These are phyloP conservation scores for Ostrea edulis DNA, from an alignment of 1,140 invertebrate species.

Conservation along the genomic window DNA sequence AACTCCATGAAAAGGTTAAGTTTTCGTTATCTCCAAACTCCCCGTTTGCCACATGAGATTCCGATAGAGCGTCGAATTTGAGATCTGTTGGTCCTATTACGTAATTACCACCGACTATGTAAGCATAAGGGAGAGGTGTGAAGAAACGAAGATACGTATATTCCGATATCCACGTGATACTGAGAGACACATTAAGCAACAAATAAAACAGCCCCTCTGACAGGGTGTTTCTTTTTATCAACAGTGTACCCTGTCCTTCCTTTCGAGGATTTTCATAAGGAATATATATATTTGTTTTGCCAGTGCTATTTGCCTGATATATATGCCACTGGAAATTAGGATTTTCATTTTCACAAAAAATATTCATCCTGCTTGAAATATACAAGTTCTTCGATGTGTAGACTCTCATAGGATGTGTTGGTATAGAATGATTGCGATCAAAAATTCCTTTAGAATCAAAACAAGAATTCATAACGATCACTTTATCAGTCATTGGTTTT, in stretches of 20 bases:
- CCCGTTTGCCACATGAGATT: not conserved
- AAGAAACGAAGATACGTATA: not conserved
- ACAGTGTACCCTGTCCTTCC: not conserved
- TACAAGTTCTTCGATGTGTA: not conserved
- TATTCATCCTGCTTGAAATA: not conserved
- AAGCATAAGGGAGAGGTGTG: not conserved
- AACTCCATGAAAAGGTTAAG: conserved; percentile 14
- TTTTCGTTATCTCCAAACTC: not conserved
- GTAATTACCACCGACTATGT: not conserved
- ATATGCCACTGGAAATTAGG: not conserved
- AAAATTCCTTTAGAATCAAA: not conserved
- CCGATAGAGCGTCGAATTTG: not conserved
- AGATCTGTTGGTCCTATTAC: not conserved
- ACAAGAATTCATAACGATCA: not conserved
- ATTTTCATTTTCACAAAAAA: not conserved
- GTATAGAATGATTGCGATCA: not conserved
- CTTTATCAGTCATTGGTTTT: not conserved
- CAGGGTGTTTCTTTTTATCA: not conserved
- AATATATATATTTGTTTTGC: not conserved
- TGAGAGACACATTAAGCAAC: not conserved
- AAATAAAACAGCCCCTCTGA: not conserved
- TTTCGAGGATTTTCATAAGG: not conserved
- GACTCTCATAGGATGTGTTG: not conserved
- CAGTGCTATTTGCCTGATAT: not conserved
- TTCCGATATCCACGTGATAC: conserved; percentile 3